phyloP scores from a whole-genome alignment of 2,113 vertebrate species.

The Potamarius usumacintae region DNA sequence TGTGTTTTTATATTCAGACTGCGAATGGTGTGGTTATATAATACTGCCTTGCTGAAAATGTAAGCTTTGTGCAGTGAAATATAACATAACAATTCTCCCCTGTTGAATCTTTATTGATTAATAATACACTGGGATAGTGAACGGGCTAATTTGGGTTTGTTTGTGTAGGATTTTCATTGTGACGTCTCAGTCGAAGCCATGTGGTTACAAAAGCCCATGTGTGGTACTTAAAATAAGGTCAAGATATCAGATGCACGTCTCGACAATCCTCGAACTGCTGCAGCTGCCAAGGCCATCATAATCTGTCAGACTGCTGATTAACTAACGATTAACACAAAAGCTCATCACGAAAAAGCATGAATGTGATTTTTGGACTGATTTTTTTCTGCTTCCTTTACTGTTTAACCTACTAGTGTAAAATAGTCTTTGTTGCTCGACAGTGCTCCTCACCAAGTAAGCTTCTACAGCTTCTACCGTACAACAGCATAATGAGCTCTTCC shows the following conservation, averaged over 20 bases:
- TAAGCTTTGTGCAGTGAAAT: not conserved
- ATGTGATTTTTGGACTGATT: not conserved
- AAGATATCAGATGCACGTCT: conserved; percentile 29
- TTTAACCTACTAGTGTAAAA: not conserved
- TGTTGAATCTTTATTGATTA: not conserved
- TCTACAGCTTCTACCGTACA: no score
- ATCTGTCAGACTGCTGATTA: conserved; percentile 17
- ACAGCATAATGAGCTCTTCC: conserved; percentile 25
- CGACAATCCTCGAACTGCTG: not conserved
- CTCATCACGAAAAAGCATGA: not conserved
- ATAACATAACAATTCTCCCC: not conserved
- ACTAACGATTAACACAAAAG: not conserved
- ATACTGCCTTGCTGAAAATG: no score
- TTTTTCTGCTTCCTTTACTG: not conserved
- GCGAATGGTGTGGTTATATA: conserved; percentile 8
- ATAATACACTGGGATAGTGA: not conserved
- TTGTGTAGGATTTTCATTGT: not conserved
- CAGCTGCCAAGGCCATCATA: conserved; percentile 2
- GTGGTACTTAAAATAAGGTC: conserved; percentile 26
- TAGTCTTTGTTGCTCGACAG: not conserved
- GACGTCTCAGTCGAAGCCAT: not conserved
- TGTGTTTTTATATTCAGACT: conserved; percentile 17
- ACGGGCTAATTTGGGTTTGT: not conserved
- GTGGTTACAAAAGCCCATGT: conserved; percentile 1
- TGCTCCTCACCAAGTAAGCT: not conserved